Percentiles rank a stretch among this genome's conserved stretches.
These are phyloP conservation scores for Tetropium fuscum DNA, from an alignment of 2,888 invertebrate genomes.

Conservation along the genomic window DNA sequence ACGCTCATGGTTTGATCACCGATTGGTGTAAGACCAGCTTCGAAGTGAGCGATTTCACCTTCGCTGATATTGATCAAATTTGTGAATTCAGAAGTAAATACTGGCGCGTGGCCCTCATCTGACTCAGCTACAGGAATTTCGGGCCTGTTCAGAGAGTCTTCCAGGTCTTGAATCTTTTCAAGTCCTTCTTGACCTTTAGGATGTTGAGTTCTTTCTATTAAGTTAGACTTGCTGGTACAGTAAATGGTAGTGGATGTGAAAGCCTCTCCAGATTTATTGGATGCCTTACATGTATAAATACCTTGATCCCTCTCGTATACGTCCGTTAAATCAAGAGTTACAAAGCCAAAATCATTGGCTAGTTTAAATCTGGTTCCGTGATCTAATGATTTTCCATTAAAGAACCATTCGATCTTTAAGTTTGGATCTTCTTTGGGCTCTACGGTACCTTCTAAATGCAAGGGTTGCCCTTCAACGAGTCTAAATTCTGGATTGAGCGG, in stretches of 20 bases:
- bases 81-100: slow-evolving; percentile 89
- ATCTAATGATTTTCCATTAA: slow-evolving; percentile 89
- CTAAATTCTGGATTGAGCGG: slow-evolving; percentile 85
- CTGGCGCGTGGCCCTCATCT: slow-evolving; percentile 87
- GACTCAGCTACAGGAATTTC: slow-evolving; percentile 76
- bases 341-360: slow-evolving; percentile 96
- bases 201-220: slow-evolving; percentile 92
- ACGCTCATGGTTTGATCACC: slow-evolving; percentile 95
- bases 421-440: slow-evolving; percentile 95
- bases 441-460: slow-evolving; percentile 94
- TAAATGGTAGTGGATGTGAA: slow-evolving; percentile 92
- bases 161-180: slow-evolving; percentile 90
- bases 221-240: slow-evolving; percentile 83
- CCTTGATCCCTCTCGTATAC: slow-evolving; percentile 95
- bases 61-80: slow-evolving; percentile 88
- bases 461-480: slow-evolving; percentile 83
- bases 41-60: slow-evolving; percentile 97
- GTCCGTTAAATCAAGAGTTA: slow-evolving; percentile 92
- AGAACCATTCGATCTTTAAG: slow-evolving; percentile 93
- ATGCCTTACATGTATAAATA: slow-evolving; percentile 92
- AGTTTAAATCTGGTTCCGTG: slow-evolving; percentile 92
- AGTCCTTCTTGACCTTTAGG: slow-evolving; percentile 95
- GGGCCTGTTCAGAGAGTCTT: slow-evolving; percentile 84
- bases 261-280: slow-evolving; percentile 89
- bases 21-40: slow-evolving; percentile 94